These are phyloP conservation scores for Strongylocentrotus purpuratus DNA, from an alignment of 35 echinoderm and acorn worm species.

Conservation along the genomic window DNA sequence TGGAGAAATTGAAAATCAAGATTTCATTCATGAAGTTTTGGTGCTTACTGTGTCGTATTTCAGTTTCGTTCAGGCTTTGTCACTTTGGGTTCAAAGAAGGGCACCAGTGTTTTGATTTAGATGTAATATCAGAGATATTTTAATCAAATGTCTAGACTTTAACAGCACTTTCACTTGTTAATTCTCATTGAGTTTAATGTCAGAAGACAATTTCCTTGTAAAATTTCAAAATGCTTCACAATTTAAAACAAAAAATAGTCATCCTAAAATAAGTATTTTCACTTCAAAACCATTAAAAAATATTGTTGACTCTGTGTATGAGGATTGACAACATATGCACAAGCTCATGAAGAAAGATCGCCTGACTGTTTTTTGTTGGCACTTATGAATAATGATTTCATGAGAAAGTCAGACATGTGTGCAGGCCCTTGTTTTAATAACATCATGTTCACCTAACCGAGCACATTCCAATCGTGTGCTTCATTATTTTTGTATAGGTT, in stretches of 20 bases:
- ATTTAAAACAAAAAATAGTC: background rate
- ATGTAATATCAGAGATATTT: background rate
- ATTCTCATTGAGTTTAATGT: background rate
- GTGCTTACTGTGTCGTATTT: background rate
- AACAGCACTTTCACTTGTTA: background rate
- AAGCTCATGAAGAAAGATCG: no score
- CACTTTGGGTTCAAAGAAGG: background rate
- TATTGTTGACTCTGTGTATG: no score
- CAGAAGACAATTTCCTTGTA: background rate
- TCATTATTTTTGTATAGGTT: no score
- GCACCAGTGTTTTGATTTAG: background rate
- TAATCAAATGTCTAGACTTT: background rate
- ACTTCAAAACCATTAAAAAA: no score
- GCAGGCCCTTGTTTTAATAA: no score
- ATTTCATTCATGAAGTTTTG: background rate
- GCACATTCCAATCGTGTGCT: no score
- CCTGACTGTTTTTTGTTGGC: no score
- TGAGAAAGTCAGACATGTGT: no score
- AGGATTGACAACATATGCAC: no score
- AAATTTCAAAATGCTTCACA: background rate
- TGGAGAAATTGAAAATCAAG: conserved; percentile 1
- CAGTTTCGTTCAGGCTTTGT: background rate
- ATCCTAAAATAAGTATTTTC: no score
- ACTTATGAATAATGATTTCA: no score
- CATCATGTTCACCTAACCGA: no score